Percentiles rank a stretch among this genome's conserved stretches.
Evolutionary conservation across 1,140 invertebrate species (phyloP).

Genomic region (Nixonia krombeini): DNA sequence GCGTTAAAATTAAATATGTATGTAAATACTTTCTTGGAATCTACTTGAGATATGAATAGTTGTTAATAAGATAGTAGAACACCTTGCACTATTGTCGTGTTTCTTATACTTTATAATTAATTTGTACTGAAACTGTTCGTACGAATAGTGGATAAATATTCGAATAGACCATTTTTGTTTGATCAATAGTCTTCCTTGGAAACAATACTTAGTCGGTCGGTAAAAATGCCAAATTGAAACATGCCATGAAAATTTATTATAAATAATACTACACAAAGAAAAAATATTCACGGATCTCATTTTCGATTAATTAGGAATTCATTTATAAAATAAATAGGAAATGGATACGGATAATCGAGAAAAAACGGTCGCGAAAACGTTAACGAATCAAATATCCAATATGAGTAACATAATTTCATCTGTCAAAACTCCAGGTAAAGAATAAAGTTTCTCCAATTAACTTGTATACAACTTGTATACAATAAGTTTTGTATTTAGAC

Average conservation of each 20-base stretch:
- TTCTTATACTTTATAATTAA: too few species aligned
- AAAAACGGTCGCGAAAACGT: conserved; percentile 4
- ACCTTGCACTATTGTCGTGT: too few species aligned
- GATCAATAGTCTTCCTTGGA: conserved; percentile 32
- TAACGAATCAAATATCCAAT: conserved; percentile 27
- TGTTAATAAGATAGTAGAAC: too few species aligned
- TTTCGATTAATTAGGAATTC: neutral
- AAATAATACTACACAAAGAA: neutral
- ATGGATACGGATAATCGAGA: conserved; percentile 19
- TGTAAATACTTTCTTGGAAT: too few species aligned
- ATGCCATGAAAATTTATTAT: conserved; percentile 6
- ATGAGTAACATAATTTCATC: neutral
- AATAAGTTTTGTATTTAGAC: too few species aligned
- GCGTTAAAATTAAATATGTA: too few species aligned
- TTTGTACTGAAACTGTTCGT: too few species aligned
- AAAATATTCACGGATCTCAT: neutral
- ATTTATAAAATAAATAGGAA: neutral
- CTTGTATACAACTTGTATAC: too few species aligned
- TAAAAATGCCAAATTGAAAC: conserved; percentile 18
- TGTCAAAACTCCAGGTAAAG: neutral
- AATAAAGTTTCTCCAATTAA: too few species aligned
- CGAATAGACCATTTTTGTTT: conserved; percentile 9
- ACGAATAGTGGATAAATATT: too few species aligned
- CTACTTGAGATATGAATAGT: too few species aligned
- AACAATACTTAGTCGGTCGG: conserved; percentile 28